Percentiles rank a stretch among this genome's conserved stretches.
phyloP scores from a whole-genome alignment of 2,797 vertebrate species.

The Gadopsis bispinosus region DNA sequence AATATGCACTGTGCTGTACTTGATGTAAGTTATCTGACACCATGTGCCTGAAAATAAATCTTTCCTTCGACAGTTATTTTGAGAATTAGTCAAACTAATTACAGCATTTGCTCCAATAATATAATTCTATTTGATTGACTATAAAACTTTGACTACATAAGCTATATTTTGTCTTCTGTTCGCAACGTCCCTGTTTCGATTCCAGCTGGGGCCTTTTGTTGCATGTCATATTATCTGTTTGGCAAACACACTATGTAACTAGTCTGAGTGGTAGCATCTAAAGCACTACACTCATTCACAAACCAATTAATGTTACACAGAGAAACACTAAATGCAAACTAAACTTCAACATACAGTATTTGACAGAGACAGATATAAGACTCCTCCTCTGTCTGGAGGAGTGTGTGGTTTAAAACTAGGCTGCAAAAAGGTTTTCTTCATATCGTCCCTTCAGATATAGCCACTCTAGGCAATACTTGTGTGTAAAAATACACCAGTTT shows the following conservation, averaged over 20 bases:
- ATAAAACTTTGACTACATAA: not conserved
- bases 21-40: not conserved
- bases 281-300: slow-evolving; percentile 6
- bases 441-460: slow-evolving; percentile 1
- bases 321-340: slow-evolving; percentile 18
- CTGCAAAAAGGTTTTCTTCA: slow-evolving; percentile 7
- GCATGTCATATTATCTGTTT: slow-evolving; percentile 2
- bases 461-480: not conserved
- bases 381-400: slow-evolving; percentile 4
- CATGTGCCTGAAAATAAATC: not conserved
- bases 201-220: not conserved
- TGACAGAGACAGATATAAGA: slow-evolving; percentile 24
- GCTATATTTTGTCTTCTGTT: slow-evolving; percentile 9
- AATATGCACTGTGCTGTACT: slow-evolving; percentile 1
- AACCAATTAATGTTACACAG: slow-evolving; percentile 24
- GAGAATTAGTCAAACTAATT: not conserved
- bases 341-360: not conserved
- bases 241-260: not conserved
- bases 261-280: not conserved
- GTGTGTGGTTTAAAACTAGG: slow-evolving; percentile 19
- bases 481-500: not conserved
- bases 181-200: not conserved
- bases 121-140: not conserved
- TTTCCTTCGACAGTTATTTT: not conserved
- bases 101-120: not conserved